A percentile compares a stretch with the other conserved stretches of the same genome.
Conservation (phyloP, 2,113 vertebrate genomes). For the Chaetodon auriga region DNA sequence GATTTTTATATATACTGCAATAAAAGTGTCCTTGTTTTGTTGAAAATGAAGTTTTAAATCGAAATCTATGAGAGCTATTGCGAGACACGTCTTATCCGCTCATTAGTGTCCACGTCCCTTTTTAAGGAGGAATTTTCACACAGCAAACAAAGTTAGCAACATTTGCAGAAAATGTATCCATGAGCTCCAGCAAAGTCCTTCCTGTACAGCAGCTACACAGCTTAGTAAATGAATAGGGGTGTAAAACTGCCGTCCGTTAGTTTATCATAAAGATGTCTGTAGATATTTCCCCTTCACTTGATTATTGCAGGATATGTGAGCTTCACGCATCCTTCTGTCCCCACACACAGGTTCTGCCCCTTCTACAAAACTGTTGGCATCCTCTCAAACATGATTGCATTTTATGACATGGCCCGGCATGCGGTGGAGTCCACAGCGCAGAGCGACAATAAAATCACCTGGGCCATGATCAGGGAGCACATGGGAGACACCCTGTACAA, state of each 20-base stretch:
- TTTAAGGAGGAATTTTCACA: background rate
- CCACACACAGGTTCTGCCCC: slow-evolving; percentile 92
- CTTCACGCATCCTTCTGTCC: background rate
- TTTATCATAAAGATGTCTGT: background rate
- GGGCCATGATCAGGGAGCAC: slow-evolving; percentile 95
- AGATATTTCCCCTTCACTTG: background rate
- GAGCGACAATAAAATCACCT: slow-evolving; percentile 97
- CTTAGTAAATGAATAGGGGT: background rate
- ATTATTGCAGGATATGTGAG: background rate
- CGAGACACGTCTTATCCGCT: too few species aligned
- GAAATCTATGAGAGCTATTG: too few species aligned
- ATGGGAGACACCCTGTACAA: slow-evolving; percentile 96
- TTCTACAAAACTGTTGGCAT: slow-evolving; percentile 99
- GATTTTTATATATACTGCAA: too few species aligned
- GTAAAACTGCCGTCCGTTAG: background rate
- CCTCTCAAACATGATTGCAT: slow-evolving; percentile 96
- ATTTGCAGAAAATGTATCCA: background rate
- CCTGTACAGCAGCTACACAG: background rate
- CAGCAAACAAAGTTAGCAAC: background rate
- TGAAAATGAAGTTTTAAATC: too few species aligned
- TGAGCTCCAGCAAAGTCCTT: background rate
- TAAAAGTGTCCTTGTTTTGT: too few species aligned
- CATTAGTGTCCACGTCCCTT: background rate
- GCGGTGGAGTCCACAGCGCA: slow-evolving; percentile 97
- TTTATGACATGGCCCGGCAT: slow-evolving; percentile 97